Conservation (phyloP, 2,113 vertebrate species). For the Amblyopsis rosae region DNA sequence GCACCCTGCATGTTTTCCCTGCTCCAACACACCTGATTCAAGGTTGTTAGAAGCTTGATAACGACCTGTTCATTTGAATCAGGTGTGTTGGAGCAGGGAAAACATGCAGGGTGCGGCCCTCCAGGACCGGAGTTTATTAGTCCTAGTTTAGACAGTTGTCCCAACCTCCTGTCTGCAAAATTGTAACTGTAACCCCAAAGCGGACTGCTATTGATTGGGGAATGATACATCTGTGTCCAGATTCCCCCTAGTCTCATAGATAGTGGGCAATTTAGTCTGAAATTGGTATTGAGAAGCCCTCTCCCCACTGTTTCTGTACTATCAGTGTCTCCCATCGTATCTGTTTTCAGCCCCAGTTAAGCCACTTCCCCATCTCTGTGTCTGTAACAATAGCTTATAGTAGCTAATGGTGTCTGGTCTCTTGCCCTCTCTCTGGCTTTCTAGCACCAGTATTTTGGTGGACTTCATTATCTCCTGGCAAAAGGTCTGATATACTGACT, state of each 20-base stretch:
- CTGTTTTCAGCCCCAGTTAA: slow-evolving; percentile 1
- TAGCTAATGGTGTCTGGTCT: slow-evolving; percentile 5
- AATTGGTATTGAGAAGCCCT: slow-evolving; percentile 2
- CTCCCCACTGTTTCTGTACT: slow-evolving; percentile 1
- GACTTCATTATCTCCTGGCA: too few relatives aligned
- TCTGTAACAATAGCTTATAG: background rate
- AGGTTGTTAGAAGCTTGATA: too few relatives aligned
- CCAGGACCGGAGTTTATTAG: too few relatives aligned
- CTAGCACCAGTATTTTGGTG: background rate
- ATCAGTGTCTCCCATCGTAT: slow-evolving; percentile 7
- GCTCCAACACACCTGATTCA: too few relatives aligned
- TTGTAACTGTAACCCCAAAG: slow-evolving; percentile 2
- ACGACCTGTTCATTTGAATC: too few relatives aligned
- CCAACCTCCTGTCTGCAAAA: background rate
- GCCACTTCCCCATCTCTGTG: background rate
- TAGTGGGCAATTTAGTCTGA: background rate
- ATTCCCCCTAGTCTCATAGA: slow-evolving; percentile 7
- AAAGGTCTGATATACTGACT: too few relatives aligned
- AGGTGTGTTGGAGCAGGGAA: too few relatives aligned
- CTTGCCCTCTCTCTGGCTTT: background rate
- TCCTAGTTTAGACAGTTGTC: background rate
- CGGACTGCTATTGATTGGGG: slow-evolving; percentile 9
- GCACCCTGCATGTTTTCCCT: too few relatives aligned
- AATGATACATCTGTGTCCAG: slow-evolving; percentile 15
- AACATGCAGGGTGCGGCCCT: too few relatives aligned